phyloP scores from a whole-genome alignment of 2,113 vertebrate genomes.

The Astatotilapia flaviijosephi region DNA sequence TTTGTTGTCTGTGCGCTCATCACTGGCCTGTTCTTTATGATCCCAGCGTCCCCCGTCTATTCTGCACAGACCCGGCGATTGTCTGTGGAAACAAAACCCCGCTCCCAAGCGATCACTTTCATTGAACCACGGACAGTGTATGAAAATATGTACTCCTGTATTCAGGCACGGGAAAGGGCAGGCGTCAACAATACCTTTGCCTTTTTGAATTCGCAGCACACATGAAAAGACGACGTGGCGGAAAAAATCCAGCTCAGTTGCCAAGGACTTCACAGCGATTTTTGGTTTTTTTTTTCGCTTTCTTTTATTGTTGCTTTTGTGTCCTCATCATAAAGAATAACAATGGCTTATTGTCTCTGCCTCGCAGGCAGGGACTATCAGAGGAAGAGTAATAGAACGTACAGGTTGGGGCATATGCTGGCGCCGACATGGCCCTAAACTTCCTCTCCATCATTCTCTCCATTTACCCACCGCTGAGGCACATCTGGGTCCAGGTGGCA shows the following conservation, averaged over 20 bases:
- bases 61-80: conserved; percentile 40
- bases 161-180: conserved; percentile 48
- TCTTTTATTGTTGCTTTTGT: conserved; percentile 43
- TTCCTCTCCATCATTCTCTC: conserved; percentile 47
- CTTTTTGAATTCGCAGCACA: conserved; percentile 16
- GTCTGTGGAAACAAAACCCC: conserved; percentile 54
- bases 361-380: conserved; percentile 9
- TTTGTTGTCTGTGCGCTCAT: conserved; percentile 51
- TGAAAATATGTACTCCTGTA: conserved; percentile 49
- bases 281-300: neutral
- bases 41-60: conserved; percentile 38
- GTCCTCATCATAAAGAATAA: conserved; percentile 45
- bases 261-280: conserved; percentile 45
- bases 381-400: conserved; percentile 44
- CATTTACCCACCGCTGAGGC: conserved; percentile 48
- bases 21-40: conserved; percentile 33
- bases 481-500: conserved; percentile 66
- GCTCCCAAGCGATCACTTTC: conserved; percentile 48
- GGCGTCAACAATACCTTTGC: conserved; percentile 40
- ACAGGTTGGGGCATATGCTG: conserved; percentile 57
- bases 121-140: conserved; percentile 45
- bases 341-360: conserved; percentile 49
- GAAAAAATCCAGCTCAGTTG: conserved; percentile 1
- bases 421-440: conserved; percentile 40
- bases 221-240: conserved; percentile 15